Percentiles rank a stretch among this genome's conserved stretches.
These are phyloP conservation scores for Neoarius graeffei DNA, from an alignment of 2,113 vertebrate species.

Conservation along the genomic window DNA sequence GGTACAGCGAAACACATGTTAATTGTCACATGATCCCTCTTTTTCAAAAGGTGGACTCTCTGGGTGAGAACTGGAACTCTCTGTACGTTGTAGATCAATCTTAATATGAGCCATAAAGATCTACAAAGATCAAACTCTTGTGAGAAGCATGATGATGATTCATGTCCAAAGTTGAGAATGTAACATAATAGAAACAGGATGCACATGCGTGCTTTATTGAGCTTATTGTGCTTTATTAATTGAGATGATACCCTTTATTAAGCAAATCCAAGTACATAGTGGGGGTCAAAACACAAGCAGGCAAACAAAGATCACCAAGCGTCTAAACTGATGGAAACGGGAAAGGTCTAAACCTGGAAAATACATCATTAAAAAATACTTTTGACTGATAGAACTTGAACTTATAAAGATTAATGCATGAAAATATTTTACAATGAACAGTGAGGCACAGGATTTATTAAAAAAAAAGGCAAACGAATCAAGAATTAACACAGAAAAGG, in stretches of 20 bases:
- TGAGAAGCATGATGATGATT: background rate
- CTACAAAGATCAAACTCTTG: background rate
- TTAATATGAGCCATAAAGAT: background rate
- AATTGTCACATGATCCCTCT: background rate
- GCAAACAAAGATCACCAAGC: background rate
- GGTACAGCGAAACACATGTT: background rate
- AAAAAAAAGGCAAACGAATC: background rate
- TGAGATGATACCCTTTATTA: too few species aligned
- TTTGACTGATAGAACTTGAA: background rate
- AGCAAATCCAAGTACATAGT: background rate
- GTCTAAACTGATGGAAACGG: background rate
- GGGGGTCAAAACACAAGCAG: background rate
- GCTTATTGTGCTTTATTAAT: too few species aligned
- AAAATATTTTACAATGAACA: background rate
- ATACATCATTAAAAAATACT: background rate
- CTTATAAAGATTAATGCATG: background rate
- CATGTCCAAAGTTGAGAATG: background rate
- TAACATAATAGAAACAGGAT: background rate
- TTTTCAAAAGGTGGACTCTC: background rate
- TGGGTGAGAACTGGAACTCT: background rate
- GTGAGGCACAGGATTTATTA: background rate
- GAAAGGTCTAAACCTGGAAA: background rate
- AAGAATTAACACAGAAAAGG: background rate
- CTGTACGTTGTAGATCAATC: background rate
- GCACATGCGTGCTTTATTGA: too few species aligned